Evolutionary conservation across 2,888 invertebrate species (phyloP), one percentile per base, ranked within the genome.

Genomic region (Strigamia crassipes): DNA sequence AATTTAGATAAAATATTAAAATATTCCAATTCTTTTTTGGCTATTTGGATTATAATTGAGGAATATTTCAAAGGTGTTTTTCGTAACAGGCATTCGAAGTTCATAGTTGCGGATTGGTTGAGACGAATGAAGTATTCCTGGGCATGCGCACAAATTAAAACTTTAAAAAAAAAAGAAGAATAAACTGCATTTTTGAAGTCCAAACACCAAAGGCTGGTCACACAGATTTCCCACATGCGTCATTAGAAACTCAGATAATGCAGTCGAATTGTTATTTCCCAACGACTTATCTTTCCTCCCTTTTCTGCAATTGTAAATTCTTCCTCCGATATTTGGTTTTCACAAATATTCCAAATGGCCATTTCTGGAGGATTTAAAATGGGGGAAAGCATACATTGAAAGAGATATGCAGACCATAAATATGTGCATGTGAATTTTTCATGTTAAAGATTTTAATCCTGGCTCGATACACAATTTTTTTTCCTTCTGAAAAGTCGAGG

Each of bases 351-450:
- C 61, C 61, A 10, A 51, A 61, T 61, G 61, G 61, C 61, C 18
- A 61, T 61, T 61, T 61, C 23, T 18, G 1, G 3, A 1, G n/a
- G 61, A 61, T 18, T 61, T 61, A 61, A 18, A 61, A 15, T n/a
- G 6, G 15, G 21, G 10, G n/a, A 61, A 23, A n/a, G n/a, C 18
- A 23, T 61, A n/a, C n/a, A 21, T 9, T 18, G 23, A 21, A 18
- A n/a, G 18, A 61, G 10, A 4, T 18, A 51, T 51, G n/a, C n/a
- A 9, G 18, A 18, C 23, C 61, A 18, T 21, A 61, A 61, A 23
- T 42, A 42, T 42, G 21, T 61, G 18, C 21, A 61, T n/a, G 61
- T 61, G 18, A 61, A 61, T 61, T 61, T 61, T 61, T 61, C 61
- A 61, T 18, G 61, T 61, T 61, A 15, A 6, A 61, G 1, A 61